These are phyloP conservation scores for Adoxophyes honmai DNA, from an alignment of 1,140 invertebrate genomes.

Conservation along the genomic window DNA sequence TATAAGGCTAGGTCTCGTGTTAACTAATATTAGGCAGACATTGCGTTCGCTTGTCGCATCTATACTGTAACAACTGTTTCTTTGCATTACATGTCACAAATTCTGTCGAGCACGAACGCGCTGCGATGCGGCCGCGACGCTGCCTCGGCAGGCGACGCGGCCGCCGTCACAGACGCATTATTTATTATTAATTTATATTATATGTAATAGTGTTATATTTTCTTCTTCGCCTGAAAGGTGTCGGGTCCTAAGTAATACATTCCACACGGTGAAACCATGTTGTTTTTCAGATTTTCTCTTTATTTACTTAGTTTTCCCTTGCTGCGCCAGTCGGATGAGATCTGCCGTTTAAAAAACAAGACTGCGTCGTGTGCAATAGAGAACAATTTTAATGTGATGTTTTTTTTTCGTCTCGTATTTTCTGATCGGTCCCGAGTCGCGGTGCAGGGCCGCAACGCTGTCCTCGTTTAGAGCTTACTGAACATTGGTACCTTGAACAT, in stretches of 20 bases:
- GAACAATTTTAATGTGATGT: constrained; percentile 5
- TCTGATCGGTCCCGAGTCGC: background rate
- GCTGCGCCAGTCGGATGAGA: constrained; percentile 60
- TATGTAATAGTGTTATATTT: constrained; percentile 25
- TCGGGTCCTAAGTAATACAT: constrained; percentile 70
- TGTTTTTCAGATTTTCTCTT: constrained; percentile 51
- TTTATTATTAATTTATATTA: constrained; percentile 50
- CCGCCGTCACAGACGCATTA: constrained; percentile 5
- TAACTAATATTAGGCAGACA: constrained; percentile 71
- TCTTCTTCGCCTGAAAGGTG: constrained; percentile 70
- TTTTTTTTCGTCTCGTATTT: background rate
- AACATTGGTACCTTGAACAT: constrained; percentile 58
- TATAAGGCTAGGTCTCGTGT: constrained; percentile 67
- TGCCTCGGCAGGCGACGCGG: background rate
- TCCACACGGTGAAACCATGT: constrained; percentile 71
- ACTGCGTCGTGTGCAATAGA: constrained; percentile 25
- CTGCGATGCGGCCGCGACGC: constrained; percentile 19
- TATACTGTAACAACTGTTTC: constrained; percentile 36
- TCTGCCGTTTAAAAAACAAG: constrained; percentile 61
- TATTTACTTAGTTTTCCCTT: constrained; percentile 22
- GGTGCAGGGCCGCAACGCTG: constrained; percentile 28
- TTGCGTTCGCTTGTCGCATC: constrained; percentile 61
- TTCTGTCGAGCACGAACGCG: constrained; percentile 20
- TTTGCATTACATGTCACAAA: constrained; percentile 29
- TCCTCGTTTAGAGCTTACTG: constrained; percentile 62